Evolutionary conservation across 2,888 invertebrate species (phyloP), one percentile per base, ranked within the genome.

Genomic region (Ophioninae sp.): DNA sequence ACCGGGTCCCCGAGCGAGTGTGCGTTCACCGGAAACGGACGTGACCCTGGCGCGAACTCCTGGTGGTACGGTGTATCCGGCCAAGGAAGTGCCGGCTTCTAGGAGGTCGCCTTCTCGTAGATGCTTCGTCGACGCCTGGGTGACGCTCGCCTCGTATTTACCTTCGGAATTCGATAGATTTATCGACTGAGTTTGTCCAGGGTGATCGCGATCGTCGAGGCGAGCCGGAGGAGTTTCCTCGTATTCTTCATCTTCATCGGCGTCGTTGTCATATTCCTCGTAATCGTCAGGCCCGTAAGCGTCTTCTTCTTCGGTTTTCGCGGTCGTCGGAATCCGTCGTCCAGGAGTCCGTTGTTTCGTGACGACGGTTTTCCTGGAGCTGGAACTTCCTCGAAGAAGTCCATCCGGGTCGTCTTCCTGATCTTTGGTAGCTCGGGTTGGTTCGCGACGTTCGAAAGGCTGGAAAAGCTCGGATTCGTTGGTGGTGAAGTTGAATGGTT

Each of bases 51-150:
- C 96, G 73, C 96, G 94, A 76, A 96, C 95, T 82, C 97, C 95
- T 83, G 94, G 90, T 81, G 97, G 95, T 92, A 97, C 94, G 87
- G 94, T 94, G 91, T 96, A 95, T 79, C 97, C 95, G 73, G 96
- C 95, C 87, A 97, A 91, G 80, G 94, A 91, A 88, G 96, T 94
- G 17, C 96, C 96, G 0, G 96, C 95, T 89, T 95, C 95, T 82
- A 96, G 93, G 37, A 95, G 91, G 89, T 94, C 94, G 69, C 94
- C 94, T 87, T 94, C 94, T 85, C 94, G 94, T 1, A 51, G 51
- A 6, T 17, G 87, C 90, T 88, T 41, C 93, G 94, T 88, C 92
- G 94, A 94, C 87, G 94, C 94, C 91, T 95, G 95, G 59, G 94
- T 94, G n/a, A 96, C 94, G 86, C 94, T 94, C 6, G 95, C 94